These are phyloP conservation scores for Dallia pectoralis DNA, from an alignment of 2,797 vertebrate genomes.

Conservation along the genomic window DNA sequence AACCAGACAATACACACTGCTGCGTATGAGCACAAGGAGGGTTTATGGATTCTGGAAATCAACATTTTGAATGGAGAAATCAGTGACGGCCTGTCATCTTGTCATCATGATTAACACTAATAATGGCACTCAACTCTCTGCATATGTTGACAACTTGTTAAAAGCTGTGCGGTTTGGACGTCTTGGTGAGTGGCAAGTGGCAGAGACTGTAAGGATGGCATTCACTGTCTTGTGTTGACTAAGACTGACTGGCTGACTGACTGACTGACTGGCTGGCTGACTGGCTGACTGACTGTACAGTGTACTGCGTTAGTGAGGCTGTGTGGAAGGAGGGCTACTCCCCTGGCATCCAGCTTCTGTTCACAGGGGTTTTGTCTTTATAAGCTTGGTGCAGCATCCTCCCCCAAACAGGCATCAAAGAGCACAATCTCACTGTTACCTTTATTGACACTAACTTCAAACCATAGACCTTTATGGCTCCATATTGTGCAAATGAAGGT, in stretches of 20 bases:
- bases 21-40: neutral
- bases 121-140: conserved; percentile 3
- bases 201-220: neutral
- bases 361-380: neutral
- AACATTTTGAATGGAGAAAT: neutral
- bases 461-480: neutral
- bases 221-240: neutral
- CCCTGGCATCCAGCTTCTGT: neutral
- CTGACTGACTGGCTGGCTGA: neutral
- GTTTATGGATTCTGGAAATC: neutral
- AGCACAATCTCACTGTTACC: conserved; percentile 3
- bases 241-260: neutral
- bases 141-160: conserved; percentile 12
- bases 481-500: conserved; percentile 15
- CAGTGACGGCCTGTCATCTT: conserved; percentile 16
- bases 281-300: neutral
- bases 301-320: neutral
- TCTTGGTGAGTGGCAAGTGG: conserved; percentile 6
- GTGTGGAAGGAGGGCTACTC: neutral
- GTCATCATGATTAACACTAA: conserved; percentile 9
- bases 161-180: neutral
- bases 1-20: conserved; percentile 20
- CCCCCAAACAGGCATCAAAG: conserved; percentile 8
- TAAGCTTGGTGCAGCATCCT: neutral
- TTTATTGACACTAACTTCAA: conserved; percentile 15